phyloP scores from a whole-genome alignment of 2,113 vertebrate species.

The Anarhynchus alexandrinus region DNA sequence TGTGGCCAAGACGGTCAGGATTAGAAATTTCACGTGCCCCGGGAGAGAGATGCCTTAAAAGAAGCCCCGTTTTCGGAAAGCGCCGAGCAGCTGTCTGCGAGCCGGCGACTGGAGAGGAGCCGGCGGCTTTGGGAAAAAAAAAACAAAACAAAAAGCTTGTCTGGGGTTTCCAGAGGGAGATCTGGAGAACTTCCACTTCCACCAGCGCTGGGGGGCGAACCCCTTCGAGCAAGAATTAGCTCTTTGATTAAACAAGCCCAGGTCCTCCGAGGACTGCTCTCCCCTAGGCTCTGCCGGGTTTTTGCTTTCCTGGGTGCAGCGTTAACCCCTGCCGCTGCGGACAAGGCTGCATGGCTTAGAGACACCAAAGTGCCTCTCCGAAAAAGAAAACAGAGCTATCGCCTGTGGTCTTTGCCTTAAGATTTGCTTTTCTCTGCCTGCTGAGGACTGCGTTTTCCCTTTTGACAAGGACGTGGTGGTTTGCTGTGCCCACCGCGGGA shows the following conservation, averaged over 20 bases:
- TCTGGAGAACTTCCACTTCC: slow-evolving; percentile 22
- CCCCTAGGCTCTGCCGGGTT: not conserved
- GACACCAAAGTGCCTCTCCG: not conserved
- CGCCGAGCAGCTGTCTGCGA: not conserved
- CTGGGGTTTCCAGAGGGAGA: not conserved
- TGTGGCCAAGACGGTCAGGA: not conserved
- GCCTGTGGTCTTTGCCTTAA: not conserved
- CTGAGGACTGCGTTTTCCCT: not conserved
- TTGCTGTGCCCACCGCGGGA: not conserved
- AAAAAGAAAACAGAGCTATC: rapidly evolving
- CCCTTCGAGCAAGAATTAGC: not conserved
- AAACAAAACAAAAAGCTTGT: not conserved
- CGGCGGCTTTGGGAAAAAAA: not conserved
- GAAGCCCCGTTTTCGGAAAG: not conserved
- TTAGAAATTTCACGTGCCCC: not conserved
- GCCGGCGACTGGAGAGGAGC: not conserved
- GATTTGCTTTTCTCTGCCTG: not conserved
- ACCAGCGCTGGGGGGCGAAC: not conserved
- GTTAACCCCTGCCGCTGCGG: not conserved
- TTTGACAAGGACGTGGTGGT: not conserved
- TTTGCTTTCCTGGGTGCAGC: not conserved
- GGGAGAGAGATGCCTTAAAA: not conserved
- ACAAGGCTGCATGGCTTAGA: not conserved
- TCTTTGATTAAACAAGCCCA: slow-evolving; percentile 10
- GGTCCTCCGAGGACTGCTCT: not conserved